Conservation (phyloP, 2,888 invertebrate genomes). For the Tubulanus polymorphus region DNA sequence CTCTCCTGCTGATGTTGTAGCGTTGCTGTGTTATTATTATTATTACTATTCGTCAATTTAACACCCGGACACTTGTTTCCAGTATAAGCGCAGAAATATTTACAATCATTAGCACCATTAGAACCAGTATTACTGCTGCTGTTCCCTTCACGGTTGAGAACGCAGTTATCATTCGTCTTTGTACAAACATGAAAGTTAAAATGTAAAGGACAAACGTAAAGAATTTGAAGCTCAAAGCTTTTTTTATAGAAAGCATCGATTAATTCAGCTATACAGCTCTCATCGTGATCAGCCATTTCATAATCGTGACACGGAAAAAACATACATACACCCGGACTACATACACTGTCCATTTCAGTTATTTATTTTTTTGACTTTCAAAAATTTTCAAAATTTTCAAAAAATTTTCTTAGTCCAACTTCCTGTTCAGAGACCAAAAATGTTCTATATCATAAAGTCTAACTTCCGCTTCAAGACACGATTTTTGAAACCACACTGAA, state of each 20-base stretch:
- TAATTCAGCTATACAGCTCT: background rate
- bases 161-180: background rate
- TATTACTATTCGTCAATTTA: background rate
- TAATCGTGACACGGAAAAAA: conserved; percentile 2
- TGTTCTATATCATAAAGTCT: background rate
- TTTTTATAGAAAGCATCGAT: background rate
- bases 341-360: background rate
- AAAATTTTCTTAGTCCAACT: background rate
- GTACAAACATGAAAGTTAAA: conserved; percentile 2
- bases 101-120: conserved; percentile 2
- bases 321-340: background rate
- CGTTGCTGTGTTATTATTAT: no score
- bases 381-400: background rate
- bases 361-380: background rate
- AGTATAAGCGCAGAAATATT: conserved; percentile 2
- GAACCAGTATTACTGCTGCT: background rate
- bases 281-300: background rate
- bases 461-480: background rate
- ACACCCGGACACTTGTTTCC: conserved; percentile 1
- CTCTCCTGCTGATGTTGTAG: no score
- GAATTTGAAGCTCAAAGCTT: background rate
- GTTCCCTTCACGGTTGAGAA: background rate
- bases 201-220: conserved; percentile 1
- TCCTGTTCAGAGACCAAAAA: background rate
- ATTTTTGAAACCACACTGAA: background rate